Conservation (phyloP, 2,888 invertebrate species). For the Acleris literana region DNA sequence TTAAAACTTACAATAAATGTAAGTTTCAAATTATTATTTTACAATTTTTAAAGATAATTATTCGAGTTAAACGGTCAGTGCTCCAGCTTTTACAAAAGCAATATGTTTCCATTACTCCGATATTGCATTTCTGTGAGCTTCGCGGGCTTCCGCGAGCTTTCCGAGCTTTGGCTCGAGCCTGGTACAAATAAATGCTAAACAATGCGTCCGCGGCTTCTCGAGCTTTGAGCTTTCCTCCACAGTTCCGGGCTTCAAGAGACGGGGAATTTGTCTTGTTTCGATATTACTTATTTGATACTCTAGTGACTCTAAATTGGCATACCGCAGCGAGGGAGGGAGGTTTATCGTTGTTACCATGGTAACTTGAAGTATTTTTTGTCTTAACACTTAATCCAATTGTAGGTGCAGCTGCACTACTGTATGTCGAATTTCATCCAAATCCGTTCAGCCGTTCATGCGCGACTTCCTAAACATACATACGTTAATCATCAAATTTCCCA, state of each 20-base stretch:
- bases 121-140: constrained; percentile 1
- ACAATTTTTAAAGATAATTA: neutral
- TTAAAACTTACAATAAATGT: neutral
- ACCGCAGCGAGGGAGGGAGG: too few relatives aligned
- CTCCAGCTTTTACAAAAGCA: neutral
- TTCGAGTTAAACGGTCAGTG: neutral
- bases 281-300: too few relatives aligned
- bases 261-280: neutral
- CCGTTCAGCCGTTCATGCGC: too few relatives aligned
- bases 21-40: neutral
- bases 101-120: constrained; percentile 7
- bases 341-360: too few relatives aligned
- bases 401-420: too few relatives aligned
- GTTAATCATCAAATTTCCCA: too few relatives aligned
- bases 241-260: neutral
- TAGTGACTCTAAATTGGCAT: too few relatives aligned
- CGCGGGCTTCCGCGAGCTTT: neutral
- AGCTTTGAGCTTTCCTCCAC: neutral
- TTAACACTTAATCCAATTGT: too few relatives aligned
- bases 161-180: neutral
- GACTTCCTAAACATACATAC: too few relatives aligned
- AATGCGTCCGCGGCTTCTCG: neutral
- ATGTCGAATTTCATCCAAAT: too few relatives aligned
- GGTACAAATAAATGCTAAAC: constrained; percentile 14
- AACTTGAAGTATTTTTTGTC: too few relatives aligned